Percentiles rank a stretch among this genome's conserved stretches.
Conservation (phyloP, 2,797 vertebrate genomes). For the Sebastes wilsoni region DNA sequence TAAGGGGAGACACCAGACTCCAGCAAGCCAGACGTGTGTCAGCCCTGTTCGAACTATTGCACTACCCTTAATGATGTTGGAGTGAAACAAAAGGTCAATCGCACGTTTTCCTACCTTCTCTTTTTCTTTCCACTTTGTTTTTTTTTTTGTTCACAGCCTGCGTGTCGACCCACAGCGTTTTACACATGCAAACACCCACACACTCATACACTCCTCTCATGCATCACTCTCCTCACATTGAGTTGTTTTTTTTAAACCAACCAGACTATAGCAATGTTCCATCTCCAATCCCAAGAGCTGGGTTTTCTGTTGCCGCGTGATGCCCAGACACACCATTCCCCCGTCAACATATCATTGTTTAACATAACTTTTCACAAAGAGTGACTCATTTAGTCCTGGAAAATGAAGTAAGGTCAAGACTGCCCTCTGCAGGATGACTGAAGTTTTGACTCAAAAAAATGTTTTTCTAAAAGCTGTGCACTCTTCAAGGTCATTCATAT, state of each 20-base stretch:
- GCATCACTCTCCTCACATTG: constrained; percentile 18
- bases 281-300: constrained; percentile 41
- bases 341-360: constrained; percentile 62
- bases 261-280: constrained; percentile 58
- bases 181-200: background rate
- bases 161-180: background rate
- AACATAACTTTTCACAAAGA: constrained; percentile 49
- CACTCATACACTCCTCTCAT: constrained; percentile 24
- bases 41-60: constrained; percentile 61
- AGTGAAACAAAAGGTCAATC: constrained; percentile 44
- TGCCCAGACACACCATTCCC: constrained; percentile 59
- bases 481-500: background rate
- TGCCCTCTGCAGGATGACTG: constrained; percentile 69
- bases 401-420: constrained; percentile 30
- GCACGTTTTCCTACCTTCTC: constrained; percentile 32
- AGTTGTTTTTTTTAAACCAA: background rate
- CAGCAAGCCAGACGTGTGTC: constrained; percentile 79
- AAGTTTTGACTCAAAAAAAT: background rate
- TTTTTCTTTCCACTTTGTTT: background rate
- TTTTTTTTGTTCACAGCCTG: constrained; percentile 8
- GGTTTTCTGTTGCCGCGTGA: constrained; percentile 42
- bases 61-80: constrained; percentile 36
- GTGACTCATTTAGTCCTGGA: constrained; percentile 57
- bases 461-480: background rate
- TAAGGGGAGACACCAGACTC: constrained; percentile 70